Conservation (phyloP, 2,888 invertebrate genomes). For the Trissolcus japonicus region DNA sequence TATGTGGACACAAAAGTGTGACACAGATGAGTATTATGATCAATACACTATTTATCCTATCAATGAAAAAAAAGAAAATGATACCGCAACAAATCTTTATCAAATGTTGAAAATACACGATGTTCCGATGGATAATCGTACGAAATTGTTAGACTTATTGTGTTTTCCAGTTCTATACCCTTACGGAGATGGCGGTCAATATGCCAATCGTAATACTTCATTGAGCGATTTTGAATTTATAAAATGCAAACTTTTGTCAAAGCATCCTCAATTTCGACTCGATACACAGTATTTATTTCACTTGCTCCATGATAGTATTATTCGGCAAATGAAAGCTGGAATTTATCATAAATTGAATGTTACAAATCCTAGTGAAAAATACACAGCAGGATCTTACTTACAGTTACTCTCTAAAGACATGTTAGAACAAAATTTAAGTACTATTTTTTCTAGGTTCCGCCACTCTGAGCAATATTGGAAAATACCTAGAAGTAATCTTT, state of each 20-base stretch:
- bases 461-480: conserved; percentile 59
- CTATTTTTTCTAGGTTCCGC: conserved; percentile 54
- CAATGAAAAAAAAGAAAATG: conserved; percentile 36
- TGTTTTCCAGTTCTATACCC: conserved; percentile 60
- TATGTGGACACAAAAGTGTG: conserved; percentile 47
- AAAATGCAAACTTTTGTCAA: conserved; percentile 60
- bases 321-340: conserved; percentile 56
- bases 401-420: conserved; percentile 21
- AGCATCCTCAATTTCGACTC: conserved; percentile 60
- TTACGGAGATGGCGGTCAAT: conserved; percentile 32
- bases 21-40: conserved; percentile 30
- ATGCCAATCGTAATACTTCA: conserved; percentile 31
- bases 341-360: conserved; percentile 45
- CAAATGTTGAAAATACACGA: conserved; percentile 60
- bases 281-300: conserved; percentile 63
- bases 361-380: conserved; percentile 25
- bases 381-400: conserved; percentile 28
- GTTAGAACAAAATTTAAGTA: conserved; percentile 31
- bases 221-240: conserved; percentile 58
- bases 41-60: conserved; percentile 48
- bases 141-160: conserved; percentile 54
- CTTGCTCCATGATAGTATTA: conserved; percentile 60
- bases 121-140: conserved; percentile 49
- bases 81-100: conserved; percentile 45
- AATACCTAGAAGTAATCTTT: conserved; percentile 51